phyloP scores from a whole-genome alignment of 2,113 vertebrate genomes.

The Buteo buteo region DNA sequence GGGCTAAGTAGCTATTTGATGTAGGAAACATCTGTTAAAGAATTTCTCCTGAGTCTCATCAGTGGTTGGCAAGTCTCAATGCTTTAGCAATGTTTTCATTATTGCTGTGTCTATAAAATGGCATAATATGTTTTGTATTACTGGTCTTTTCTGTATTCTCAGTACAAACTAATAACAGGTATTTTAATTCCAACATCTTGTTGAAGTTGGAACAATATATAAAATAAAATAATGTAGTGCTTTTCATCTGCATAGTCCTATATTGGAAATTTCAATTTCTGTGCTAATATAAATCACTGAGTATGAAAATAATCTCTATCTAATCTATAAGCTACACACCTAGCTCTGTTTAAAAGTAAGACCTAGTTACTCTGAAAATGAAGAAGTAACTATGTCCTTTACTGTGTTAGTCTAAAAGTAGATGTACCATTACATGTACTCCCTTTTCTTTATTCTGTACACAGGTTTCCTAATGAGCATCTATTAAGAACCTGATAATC shows the following conservation, averaged over 20 bases:
- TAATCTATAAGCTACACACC: background rate
- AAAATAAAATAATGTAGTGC: background rate
- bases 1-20: slow-evolving; percentile 67
- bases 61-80: slow-evolving; percentile 45
- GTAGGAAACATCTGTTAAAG: slow-evolving; percentile 71
- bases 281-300: background rate
- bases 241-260: background rate
- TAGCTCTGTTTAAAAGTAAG: background rate
- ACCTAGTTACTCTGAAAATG: background rate
- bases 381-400: background rate
- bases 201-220: background rate
- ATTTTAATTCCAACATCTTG: background rate
- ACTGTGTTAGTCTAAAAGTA: background rate
- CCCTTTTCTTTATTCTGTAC: background rate
- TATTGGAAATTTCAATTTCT: background rate
- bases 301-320: background rate
- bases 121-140: background rate
- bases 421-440: background rate
- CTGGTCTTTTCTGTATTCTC: slow-evolving; percentile 29
- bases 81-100: slow-evolving; percentile 58
- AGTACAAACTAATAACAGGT: background rate
- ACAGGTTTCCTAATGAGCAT: background rate
- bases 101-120: slow-evolving; percentile 37
- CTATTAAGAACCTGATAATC: background rate
- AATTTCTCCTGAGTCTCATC: slow-evolving; percentile 68